Evolutionary conservation across 2,888 invertebrate genomes (phyloP).

Genomic region (Caenorhabditis macrosperma): DNA sequence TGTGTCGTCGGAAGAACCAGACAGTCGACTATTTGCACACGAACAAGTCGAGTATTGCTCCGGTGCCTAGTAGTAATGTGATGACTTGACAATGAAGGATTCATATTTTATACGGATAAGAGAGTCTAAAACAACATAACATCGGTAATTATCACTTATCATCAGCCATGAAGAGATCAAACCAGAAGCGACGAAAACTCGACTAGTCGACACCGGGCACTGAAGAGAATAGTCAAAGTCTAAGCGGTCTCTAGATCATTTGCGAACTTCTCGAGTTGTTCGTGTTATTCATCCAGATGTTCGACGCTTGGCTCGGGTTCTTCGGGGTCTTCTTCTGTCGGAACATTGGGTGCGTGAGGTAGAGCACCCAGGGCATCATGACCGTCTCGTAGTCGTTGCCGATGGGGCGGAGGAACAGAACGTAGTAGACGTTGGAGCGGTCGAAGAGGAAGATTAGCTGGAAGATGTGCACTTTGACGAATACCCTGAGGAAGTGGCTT

Average conservation of each 20-base stretch:
- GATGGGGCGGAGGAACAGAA: conserved; percentile 41
- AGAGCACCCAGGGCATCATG: conserved; percentile 51
- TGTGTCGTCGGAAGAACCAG: neutral
- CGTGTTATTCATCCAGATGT: neutral
- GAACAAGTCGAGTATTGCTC: neutral
- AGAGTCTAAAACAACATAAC: neutral
- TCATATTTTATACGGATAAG: neutral
- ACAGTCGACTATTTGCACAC: neutral
- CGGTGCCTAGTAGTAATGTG: neutral
- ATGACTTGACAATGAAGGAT: neutral
- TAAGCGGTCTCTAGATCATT: neutral
- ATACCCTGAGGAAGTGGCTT: conserved; percentile 5
- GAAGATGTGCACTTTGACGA: neutral
- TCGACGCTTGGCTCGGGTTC: neutral
- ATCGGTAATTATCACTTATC: neutral
- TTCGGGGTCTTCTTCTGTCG: neutral
- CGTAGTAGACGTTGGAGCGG: conserved; percentile 14
- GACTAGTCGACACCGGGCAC: neutral
- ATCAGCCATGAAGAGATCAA: neutral
- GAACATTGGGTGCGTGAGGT: conserved; percentile 48
- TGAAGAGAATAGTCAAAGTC: neutral
- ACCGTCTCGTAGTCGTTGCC: conserved; percentile 46
- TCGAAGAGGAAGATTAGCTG: conserved; percentile 18
- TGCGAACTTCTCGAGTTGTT: conserved; percentile 15
- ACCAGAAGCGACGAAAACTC: neutral